These are phyloP conservation scores for Catocala fraxini DNA, from an alignment of 2,888 invertebrate species.

Conservation along the genomic window DNA sequence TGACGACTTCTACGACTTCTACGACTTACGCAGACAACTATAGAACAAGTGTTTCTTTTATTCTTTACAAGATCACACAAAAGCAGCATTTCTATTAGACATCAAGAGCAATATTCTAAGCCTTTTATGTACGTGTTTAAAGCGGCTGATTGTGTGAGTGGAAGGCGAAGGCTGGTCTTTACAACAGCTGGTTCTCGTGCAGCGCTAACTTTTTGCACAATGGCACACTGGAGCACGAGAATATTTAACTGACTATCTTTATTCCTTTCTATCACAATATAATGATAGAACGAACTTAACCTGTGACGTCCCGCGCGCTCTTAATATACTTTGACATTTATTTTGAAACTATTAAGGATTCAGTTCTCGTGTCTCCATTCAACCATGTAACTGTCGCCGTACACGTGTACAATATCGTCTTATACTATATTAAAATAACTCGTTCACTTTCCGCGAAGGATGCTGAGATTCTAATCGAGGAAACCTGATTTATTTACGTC, in stretches of 20 bases:
- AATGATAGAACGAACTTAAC: too few species aligned
- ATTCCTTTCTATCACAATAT: not conserved
- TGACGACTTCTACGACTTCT: too few species aligned
- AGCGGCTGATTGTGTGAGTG: constrained; percentile 9
- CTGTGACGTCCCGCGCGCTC: too few species aligned
- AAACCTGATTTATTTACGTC: constrained; percentile 15
- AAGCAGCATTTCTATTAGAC: not conserved
- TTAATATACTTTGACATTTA: too few species aligned
- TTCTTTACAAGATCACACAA: not conserved
- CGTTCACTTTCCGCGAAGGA: not conserved
- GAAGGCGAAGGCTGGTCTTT: constrained; percentile 37
- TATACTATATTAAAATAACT: not conserved
- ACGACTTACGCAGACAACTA: too few species aligned
- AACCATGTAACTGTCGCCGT: too few species aligned
- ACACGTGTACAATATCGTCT: not conserved
- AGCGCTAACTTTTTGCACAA: constrained; percentile 26
- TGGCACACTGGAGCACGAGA: not conserved
- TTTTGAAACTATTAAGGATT: too few species aligned
- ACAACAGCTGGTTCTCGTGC: constrained; percentile 22
- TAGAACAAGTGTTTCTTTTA: not conserved
- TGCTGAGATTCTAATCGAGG: constrained; percentile 16
- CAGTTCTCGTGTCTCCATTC: too few species aligned
- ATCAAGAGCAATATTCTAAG: not conserved
- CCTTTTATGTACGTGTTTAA: constrained; percentile 5
- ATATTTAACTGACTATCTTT: not conserved